Base-by-base conservation (phyloP, 2,888 invertebrate species). In the Chironomus riparius region DNA sequence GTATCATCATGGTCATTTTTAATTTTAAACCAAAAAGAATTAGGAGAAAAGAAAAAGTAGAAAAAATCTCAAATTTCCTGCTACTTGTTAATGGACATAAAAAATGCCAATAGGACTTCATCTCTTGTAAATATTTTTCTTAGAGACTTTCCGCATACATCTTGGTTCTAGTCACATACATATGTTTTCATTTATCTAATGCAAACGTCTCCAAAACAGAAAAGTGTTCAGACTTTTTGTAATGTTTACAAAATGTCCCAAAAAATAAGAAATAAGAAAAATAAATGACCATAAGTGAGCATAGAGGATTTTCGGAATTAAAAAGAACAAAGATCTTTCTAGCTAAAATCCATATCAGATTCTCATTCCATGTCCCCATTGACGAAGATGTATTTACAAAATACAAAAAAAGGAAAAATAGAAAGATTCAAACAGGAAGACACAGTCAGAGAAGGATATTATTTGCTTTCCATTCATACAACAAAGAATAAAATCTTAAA, bases 341-440 rank as follows among this genome's bases (percentile, higher is more conserved):
- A 13, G 3, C 65, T 65, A 65, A n/a, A 61, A 72, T 72, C 72
- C 72, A 62, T 62, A 72, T 72, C 62, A 72, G 72, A 72, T 62
- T 72, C 72, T 38, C 24, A 28, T 50, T 24, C 22, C 38, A 10
- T 38, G 38, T 38, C 10, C 4, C 38, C 38, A 72, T 65, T 65
- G 65, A 56, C 18, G 56, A 18, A 18, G 15, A 56, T 65, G 65
- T 38, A 38, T 38, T 38, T 38, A 38, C 38, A 38, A 38, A 38
- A 38, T 2, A 38, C 1, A 38, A 10, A 24, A 65, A 24, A 24
- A 22, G 28, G 28, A 22, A 62, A 62, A 38, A 72, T n/a, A 48
- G 71, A 71, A 24, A 70, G 71, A 71, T 71, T 72, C 72, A 72
- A 72, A 72, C 72, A 72, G 72, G 72, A 72, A 72, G 72, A 70